Conservation (phyloP, 2,797 vertebrate species). For the Columba guinea region DNA sequence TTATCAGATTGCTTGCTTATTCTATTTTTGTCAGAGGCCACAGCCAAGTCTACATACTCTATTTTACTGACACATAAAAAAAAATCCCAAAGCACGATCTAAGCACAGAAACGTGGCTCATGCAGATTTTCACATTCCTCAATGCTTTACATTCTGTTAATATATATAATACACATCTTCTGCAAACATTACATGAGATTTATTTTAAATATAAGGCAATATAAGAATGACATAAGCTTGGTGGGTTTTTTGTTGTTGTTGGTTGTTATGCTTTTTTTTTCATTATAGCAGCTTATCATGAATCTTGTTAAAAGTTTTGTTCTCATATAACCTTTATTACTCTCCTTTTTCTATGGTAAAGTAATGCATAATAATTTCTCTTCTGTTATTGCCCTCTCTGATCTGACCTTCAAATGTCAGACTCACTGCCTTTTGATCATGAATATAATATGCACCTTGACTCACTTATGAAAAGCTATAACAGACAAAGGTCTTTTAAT, state of each 20-base stretch:
- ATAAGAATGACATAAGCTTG: background rate
- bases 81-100: background rate
- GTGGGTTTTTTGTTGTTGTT: background rate
- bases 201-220: background rate
- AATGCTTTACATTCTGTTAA: background rate
- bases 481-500: slow-evolving; percentile 38
- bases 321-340: background rate
- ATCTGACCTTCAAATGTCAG: slow-evolving; percentile 74
- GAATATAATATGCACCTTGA: slow-evolving; percentile 51
- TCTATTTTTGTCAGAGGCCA: background rate
- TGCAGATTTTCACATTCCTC: background rate
- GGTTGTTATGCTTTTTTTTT: background rate
- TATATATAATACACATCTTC: background rate
- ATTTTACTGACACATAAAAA: background rate
- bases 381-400: slow-evolving; percentile 50
- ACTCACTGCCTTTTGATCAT: slow-evolving; percentile 57
- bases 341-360: background rate
- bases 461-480: slow-evolving; percentile 32
- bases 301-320: background rate
- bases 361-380: slow-evolving; percentile 36
- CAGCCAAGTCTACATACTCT: background rate
- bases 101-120: background rate
- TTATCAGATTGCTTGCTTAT: background rate
- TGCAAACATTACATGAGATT: background rate
- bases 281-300: background rate